phyloP scores from a whole-genome alignment of 2,797 vertebrate species.

The Taeniopygia guttata region DNA sequence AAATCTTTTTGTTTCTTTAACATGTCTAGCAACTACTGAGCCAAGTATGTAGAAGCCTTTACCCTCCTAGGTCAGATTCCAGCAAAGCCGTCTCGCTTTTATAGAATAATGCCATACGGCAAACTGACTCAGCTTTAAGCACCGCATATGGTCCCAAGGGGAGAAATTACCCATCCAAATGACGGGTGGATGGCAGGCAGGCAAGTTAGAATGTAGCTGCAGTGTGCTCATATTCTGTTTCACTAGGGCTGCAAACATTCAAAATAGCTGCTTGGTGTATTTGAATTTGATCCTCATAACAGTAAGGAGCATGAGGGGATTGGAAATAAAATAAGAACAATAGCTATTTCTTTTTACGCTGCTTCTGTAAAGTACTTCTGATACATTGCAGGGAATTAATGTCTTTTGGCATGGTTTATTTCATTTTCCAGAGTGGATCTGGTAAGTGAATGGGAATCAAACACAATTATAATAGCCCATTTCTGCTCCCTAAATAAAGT shows the following conservation, averaged over 20 bases:
- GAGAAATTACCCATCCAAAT: conserved; percentile 46
- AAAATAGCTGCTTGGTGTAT: conserved; percentile 51
- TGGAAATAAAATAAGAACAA: conserved; percentile 53
- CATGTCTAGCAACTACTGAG: conserved; percentile 58
- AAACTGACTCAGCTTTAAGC: conserved; percentile 52
- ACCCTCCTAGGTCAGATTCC: conserved; percentile 50
- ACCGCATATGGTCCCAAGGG: conserved; percentile 30
- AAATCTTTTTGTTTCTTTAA: conserved; percentile 43
- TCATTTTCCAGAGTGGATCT: conserved; percentile 57
- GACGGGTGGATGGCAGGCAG: conserved; percentile 42
- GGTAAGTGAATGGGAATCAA: conserved; percentile 51
- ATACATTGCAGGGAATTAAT: conserved; percentile 54
- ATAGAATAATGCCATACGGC: conserved; percentile 28
- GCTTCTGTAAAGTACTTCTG: conserved; percentile 44
- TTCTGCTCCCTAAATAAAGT: conserved; percentile 62
- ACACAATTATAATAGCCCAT: conserved; percentile 51
- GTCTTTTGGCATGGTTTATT: conserved; percentile 61
- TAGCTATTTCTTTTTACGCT: conserved; percentile 41
- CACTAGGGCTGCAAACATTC: conserved; percentile 39
- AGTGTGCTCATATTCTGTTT: conserved; percentile 38
- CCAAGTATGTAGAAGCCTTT: conserved; percentile 35
- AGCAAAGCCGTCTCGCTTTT: conserved; percentile 30
- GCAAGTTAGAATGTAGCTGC: conserved; percentile 32
- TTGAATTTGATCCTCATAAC: conserved; percentile 56
- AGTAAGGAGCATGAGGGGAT: conserved; percentile 30